Conservation (phyloP, 1,140 invertebrate genomes). For the Riptortus pedestris region DNA sequence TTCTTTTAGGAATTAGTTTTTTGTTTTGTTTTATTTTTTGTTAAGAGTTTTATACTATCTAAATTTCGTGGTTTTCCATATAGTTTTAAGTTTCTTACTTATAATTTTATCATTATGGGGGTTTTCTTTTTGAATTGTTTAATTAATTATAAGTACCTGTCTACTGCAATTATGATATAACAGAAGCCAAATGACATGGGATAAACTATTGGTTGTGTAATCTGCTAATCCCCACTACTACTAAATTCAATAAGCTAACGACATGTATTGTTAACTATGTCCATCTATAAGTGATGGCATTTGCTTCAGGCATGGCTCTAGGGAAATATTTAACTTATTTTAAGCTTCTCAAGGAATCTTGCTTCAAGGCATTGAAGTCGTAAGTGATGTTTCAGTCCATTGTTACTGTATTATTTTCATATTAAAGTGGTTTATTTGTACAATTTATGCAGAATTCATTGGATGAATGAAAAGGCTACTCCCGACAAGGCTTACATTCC, state of each 20-base stretch:
- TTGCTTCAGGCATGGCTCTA: conserved; percentile 10
- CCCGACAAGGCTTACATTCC: conserved; percentile 56
- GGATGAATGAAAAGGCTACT: conserved; percentile 55
- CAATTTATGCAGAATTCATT: conserved; percentile 56
- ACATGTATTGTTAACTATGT: neutral
- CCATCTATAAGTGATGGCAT: conserved; percentile 12
- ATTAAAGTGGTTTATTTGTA: conserved; percentile 33
- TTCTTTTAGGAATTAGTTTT: neutral
- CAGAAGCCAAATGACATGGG: neutral
- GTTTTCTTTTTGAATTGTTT: too few relatives aligned
- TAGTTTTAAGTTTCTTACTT: too few relatives aligned
- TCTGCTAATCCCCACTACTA: neutral
- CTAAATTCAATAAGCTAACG: neutral
- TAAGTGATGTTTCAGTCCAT: neutral
- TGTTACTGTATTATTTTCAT: neutral
- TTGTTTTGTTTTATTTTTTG: neutral
- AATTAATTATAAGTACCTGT: too few relatives aligned
- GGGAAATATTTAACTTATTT: neutral
- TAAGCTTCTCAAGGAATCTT: neutral
- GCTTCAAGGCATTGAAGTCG: neutral
- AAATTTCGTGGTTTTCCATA: too few relatives aligned
- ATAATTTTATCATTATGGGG: too few relatives aligned
- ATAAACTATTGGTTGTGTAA: neutral
- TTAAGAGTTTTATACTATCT: neutral
- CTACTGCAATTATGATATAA: neutral